Percentiles rank a stretch among this genome's conserved stretches.
Conservation (phyloP, 2,113 vertebrate genomes). For the Cyrtonyx montezumae region DNA sequence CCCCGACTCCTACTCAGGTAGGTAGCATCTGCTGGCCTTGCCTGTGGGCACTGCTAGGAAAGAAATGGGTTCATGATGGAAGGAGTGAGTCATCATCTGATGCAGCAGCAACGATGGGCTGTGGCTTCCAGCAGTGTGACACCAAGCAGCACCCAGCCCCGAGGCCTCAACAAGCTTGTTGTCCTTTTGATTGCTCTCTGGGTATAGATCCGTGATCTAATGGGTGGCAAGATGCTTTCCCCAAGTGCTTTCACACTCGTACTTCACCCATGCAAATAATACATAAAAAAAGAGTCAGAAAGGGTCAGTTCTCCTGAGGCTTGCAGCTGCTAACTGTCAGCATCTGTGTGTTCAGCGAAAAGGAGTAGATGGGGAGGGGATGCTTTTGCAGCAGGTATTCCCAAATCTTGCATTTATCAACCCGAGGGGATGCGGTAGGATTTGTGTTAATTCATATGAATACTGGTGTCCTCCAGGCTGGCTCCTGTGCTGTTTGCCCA, state of each 20-base stretch:
- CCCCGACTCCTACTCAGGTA: conserved; percentile 97
- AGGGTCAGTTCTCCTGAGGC: neutral
- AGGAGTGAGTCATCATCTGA: neutral
- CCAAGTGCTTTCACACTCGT: rapidly evolving
- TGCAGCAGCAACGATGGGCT: neutral
- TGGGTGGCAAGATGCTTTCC: neutral
- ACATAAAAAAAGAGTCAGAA: rapidly evolving
- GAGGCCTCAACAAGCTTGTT: neutral
- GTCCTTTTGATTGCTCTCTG: neutral
- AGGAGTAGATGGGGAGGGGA: neutral
- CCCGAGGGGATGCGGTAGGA: neutral
- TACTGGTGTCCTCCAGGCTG: neutral
- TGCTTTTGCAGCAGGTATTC: neutral
- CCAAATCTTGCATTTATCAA: neutral
- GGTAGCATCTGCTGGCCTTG: neutral
- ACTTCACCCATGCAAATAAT: neutral
- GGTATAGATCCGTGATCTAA: neutral
- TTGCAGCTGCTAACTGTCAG: neutral
- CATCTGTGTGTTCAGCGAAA: neutral
- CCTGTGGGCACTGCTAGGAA: neutral
- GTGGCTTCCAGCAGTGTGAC: neutral
- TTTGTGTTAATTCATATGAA: neutral
- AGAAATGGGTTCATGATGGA: neutral
- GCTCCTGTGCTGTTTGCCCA: neutral
- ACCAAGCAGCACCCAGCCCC: neutral